Percentiles rank a stretch among this genome's conserved stretches.
Conservation (phyloP, 1,140 invertebrate genomes). For the Oryctes rhinoceros region DNA sequence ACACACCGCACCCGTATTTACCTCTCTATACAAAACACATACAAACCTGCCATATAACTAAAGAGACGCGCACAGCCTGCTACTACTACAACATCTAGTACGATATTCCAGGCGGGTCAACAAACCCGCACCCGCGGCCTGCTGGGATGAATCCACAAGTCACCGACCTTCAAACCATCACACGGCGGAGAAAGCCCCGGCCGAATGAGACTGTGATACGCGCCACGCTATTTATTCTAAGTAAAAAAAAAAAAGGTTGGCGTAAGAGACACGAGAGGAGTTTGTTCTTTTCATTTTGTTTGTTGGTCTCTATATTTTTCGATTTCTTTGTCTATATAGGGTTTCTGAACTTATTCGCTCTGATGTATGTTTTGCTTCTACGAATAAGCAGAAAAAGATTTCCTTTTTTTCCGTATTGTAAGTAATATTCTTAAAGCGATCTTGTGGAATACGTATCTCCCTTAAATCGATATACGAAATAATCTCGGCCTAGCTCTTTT, state of each 20-base stretch:
- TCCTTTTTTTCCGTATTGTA: too few relatives aligned
- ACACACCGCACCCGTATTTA: not conserved
- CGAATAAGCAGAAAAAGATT: too few relatives aligned
- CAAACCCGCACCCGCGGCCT: slow-evolving; percentile 29
- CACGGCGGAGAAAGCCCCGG: not conserved
- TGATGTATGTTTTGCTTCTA: too few relatives aligned
- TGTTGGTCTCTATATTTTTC: too few relatives aligned
- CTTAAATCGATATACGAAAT: too few relatives aligned
- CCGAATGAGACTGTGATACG: not conserved
- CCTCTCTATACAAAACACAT: not conserved
- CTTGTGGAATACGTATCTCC: too few relatives aligned
- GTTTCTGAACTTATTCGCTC: too few relatives aligned
- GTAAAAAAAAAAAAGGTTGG: not conserved
- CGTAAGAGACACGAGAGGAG: too few relatives aligned
- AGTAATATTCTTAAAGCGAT: too few relatives aligned
- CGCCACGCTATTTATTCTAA: not conserved
- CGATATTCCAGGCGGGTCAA: slow-evolving; percentile 37
- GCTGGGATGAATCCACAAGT: slow-evolving; percentile 41
- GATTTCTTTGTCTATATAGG: too few relatives aligned
- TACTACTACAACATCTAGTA: not conserved
- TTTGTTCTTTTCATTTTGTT: too few relatives aligned
- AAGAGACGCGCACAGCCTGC: slow-evolving; percentile 7
- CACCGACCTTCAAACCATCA: slow-evolving; percentile 37
- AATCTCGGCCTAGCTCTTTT: too few relatives aligned
- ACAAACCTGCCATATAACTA: not conserved